These are phyloP conservation scores for Phylloscopus collybita DNA, from an alignment of 2,797 vertebrate species.

Conservation along the genomic window DNA sequence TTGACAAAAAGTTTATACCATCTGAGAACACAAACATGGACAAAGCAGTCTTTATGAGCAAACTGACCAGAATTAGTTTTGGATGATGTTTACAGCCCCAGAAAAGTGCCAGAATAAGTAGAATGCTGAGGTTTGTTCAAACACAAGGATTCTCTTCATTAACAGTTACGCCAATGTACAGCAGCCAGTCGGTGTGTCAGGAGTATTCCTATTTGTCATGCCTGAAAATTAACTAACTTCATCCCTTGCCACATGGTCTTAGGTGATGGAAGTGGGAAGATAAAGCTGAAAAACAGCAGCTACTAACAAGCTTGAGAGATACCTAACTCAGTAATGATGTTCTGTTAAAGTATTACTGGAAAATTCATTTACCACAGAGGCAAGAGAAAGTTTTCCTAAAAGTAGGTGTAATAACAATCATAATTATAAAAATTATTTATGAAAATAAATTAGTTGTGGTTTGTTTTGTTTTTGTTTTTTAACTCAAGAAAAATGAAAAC, in stretches of 20 bases:
- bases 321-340: background rate
- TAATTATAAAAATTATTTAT: background rate
- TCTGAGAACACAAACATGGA: background rate
- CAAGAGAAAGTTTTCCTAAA: background rate
- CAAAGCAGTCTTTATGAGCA: background rate
- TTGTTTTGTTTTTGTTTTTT: background rate
- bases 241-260: background rate
- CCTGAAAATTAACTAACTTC: background rate
- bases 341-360: background rate
- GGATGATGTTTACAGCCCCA: background rate
- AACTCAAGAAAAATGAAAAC: background rate
- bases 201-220: background rate
- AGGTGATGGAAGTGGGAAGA: background rate
- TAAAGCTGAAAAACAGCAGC: background rate
- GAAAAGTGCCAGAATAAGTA: background rate
- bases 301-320: background rate
- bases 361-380: background rate
- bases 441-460: background rate
- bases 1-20: background rate
- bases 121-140: background rate
- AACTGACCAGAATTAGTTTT: background rate
- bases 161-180: background rate
- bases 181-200: background rate
- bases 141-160: background rate
- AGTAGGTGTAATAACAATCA: background rate